Evolutionary conservation across 2,113 vertebrate genomes (phyloP), one percentile per base, ranked within the genome.

Genomic region (Thymallus thymallus): DNA sequence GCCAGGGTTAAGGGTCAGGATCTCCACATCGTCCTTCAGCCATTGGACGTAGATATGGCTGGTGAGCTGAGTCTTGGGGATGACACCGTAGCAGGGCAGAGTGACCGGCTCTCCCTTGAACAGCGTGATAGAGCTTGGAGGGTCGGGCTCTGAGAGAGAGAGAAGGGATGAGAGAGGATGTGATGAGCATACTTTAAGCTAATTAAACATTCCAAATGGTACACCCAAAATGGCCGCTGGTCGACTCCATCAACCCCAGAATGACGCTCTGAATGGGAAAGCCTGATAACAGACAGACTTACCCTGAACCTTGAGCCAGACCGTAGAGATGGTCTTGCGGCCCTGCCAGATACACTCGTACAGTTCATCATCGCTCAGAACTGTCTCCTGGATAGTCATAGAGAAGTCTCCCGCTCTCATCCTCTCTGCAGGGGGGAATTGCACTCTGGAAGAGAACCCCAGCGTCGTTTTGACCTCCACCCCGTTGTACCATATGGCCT

Each of bases 271-370:
- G 35, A 41, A 41, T 10, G 9, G 35, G 35, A 10, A 41, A 41
- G 7, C 35, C 35, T 41, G 35, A 41, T 10, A 41, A 41, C 48
- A 51, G 32, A 55, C n/a, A 26, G 13, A 26, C 80, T 81, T 66
- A 87, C 86, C 7, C 6, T 4, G 46, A 3, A 85, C 82, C 0
- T 55, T 7, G 55, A 87, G 64, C 14, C 65, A 72, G 0, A 84
- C 76, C 2, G 23, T 76, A 5, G 63, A 48, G 9, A 84, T 7
- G 24, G 45, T 64, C 30, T 3, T 64, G 14, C 12, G 62, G 7
- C 72, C 79, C 16, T 56, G 0, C 76, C 61, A 77, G 24, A 88
- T 70, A 68, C 84, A 86, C 74, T 82, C 69, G 10, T 86, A 88
- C 18, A 83, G 2, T 1, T 66, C 51, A 1, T 30, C 56, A 29